Conservation (phyloP, 2,888 invertebrate species). For the Stenoptilia bipunctidactyla region DNA sequence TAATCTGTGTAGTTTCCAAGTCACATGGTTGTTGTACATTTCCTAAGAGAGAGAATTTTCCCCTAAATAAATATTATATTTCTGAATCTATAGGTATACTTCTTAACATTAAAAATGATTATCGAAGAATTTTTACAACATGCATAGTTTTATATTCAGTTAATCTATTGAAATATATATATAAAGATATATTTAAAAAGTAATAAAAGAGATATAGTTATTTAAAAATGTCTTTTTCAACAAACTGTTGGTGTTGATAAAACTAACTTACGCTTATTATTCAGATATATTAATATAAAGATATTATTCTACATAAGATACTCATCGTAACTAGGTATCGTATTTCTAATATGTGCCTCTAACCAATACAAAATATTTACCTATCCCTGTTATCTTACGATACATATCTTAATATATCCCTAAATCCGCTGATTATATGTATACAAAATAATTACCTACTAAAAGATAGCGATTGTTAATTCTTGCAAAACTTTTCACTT, state of each 20-base stretch:
- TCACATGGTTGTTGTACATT: conserved; percentile 38
- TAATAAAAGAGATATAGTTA: conserved; percentile 21
- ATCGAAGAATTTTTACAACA: conserved; percentile 41
- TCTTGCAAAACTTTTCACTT: conserved; percentile 9
- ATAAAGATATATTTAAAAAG: conserved; percentile 25
- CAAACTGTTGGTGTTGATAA: conserved; percentile 38
- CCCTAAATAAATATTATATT: conserved; percentile 16
- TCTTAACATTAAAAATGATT: conserved; percentile 3
- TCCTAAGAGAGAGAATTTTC: conserved; percentile 54
- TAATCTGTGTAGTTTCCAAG: conserved; percentile 1
- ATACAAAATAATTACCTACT: no score
- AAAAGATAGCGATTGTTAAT: no score
- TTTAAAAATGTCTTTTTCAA: conserved; percentile 30
- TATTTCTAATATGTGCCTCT: conserved; percentile 57
- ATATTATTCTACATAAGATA: conserved; percentile 48
- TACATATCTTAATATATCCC: no score
- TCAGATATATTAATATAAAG: conserved; percentile 57
- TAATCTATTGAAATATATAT: conserved; percentile 20
- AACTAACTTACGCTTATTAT: conserved; percentile 65
- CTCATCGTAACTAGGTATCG: conserved; percentile 29
- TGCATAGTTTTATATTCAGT: conserved; percentile 29
- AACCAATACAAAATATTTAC: conserved; percentile 8
- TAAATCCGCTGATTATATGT: no score
- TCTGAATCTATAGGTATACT: conserved; percentile 16
- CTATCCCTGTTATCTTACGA: no score